phyloP scores from a whole-genome alignment of 2,888 invertebrate species.

The Drosophila mimetica region DNA sequence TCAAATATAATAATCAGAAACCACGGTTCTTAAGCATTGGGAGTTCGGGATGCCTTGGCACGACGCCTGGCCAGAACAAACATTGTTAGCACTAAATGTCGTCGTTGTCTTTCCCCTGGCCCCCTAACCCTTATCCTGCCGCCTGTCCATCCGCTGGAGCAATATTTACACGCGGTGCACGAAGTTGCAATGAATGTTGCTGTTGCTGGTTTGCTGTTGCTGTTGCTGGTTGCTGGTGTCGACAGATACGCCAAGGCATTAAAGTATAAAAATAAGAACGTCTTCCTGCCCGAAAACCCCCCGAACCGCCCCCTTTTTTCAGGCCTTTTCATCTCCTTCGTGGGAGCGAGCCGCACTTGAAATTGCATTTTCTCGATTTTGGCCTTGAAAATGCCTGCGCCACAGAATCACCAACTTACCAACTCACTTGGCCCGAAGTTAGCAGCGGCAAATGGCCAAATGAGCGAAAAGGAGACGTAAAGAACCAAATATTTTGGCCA shows the following conservation, averaged over 20 bases:
- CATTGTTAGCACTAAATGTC: conserved; percentile 79
- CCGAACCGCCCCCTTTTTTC: not conserved
- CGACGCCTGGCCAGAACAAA: conserved; percentile 74
- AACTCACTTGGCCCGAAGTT: conserved; percentile 24
- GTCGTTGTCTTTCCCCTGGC: conserved; percentile 38
- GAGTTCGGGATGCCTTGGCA: conserved; percentile 39
- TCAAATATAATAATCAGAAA: not conserved
- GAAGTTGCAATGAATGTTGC: conserved; percentile 74
- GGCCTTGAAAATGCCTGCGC: conserved; percentile 63
- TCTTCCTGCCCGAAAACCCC: conserved; percentile 45
- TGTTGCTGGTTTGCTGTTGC: conserved; percentile 39
- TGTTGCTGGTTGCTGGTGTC: conserved; percentile 59
- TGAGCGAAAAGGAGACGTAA: conserved; percentile 20
- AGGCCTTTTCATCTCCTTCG: conserved; percentile 38
- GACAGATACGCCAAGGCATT: conserved; percentile 71
- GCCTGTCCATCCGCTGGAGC: conserved; percentile 16
- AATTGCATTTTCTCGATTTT: conserved; percentile 62
- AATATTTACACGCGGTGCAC: conserved; percentile 81
- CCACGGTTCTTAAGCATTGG: conserved; percentile 23
- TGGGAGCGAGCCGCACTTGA: conserved; percentile 57
- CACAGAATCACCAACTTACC: conserved; percentile 14
- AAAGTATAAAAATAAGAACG: conserved; percentile 74
- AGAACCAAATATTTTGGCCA: conserved; percentile 14
- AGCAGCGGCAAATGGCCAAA: conserved; percentile 5
- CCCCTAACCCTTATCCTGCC: conserved; percentile 19